Conservation (phyloP, 2,888 invertebrate genomes). For the Deroplatys truncata region DNA sequence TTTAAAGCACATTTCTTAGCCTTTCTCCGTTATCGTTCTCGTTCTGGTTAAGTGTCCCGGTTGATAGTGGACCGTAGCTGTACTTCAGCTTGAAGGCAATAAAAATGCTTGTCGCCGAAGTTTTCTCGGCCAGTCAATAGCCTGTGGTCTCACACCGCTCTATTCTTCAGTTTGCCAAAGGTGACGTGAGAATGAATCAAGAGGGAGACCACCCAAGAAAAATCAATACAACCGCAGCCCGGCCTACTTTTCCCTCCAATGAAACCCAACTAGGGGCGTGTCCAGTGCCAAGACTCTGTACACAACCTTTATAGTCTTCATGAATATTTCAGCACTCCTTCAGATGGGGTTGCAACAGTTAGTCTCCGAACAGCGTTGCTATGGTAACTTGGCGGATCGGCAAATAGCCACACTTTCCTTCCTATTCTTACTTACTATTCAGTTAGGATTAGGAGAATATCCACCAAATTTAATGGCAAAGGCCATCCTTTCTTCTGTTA, state of each 20-base stretch:
- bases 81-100: background rate
- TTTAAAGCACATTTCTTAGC: too few species aligned
- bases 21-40: too few species aligned
- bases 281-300: background rate
- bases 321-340: background rate
- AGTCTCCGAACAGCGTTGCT: background rate
- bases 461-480: too few species aligned
- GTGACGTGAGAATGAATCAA: background rate
- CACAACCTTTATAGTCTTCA: background rate
- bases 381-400: background rate
- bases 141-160: background rate
- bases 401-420: background rate
- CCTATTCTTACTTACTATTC: too few species aligned
- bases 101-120: background rate
- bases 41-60: too few species aligned
- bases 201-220: background rate
- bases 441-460: too few species aligned
- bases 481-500: too few species aligned
- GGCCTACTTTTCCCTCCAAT: background rate
- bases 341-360: background rate
- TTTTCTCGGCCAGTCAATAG: background rate
- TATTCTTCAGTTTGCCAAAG: background rate
- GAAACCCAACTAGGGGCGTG: background rate
- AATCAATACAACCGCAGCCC: background rate
- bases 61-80: background rate